Base-by-base conservation (phyloP, 2,888 invertebrate species). In the Cylloceria caligata region DNA sequence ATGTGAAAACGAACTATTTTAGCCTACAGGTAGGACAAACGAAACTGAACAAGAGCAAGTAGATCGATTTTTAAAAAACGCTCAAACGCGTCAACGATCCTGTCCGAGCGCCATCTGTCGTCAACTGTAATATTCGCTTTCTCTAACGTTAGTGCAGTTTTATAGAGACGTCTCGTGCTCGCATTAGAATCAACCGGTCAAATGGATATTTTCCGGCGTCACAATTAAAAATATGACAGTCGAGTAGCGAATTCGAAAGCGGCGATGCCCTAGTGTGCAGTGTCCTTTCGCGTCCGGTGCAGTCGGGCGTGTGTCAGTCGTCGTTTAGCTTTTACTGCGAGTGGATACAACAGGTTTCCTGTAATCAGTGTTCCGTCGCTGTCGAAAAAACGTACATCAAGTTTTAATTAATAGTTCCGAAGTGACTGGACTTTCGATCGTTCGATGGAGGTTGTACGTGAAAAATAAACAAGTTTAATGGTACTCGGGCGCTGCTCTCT, bases 121-220 rank as follows among this genome's bases (percentile, higher is more conserved):
- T 39, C 3, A 57, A 27, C 5, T n/a, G n/a, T n/a, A n/a, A 2
- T 1, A 21, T 7, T 30, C 6, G n/a, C 49, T 21, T 6, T 0
- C n/a, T 36, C 11, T 49, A 11, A 30, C 67, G 34, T 67, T 4
- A 47, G 0, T 9, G 30, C 49, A 67, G 19, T 34, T 16, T 30
- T 34, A 47, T 34, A 11, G n/a, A 30, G 39, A 19, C n/a, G 39
- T 68, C 30, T 30, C 16, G 47, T 21, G 57, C 24, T 57, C 49
- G 24, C 30, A 16, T 13, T 30, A 49, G 9, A 57, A 65, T 57
- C 27, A 71, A 24, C 75, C 75, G 80, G 47, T 55, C 45, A 69
- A 80, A 80, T 80, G 80, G 71, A 76, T 72, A 72, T 81, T 60
- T 81, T 49, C 71, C 72, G 78, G 65, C 34, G 27, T 27, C 19